Evolutionary conservation across 2,797 vertebrate species (phyloP).

Genomic region (Propithecus deckenii): DNA sequence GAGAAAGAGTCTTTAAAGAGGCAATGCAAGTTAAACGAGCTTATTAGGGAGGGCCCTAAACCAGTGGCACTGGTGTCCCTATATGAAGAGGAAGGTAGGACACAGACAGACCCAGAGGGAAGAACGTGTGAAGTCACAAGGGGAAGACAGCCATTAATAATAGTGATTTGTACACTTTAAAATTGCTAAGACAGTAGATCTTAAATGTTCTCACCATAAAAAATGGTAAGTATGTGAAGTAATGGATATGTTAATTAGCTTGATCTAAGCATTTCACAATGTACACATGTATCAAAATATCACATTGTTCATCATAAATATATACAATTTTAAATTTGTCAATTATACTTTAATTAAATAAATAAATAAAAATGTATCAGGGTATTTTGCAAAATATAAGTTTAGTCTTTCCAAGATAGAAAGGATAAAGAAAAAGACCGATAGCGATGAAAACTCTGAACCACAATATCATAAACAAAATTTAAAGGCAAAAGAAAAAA

Average conservation of each 20-base stretch:
- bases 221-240: not conserved
- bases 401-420: not conserved
- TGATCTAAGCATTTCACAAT: not conserved
- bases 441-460: not conserved
- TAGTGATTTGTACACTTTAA: not conserved
- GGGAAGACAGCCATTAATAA: not conserved
- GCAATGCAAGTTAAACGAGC: not conserved
- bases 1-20: not conserved
- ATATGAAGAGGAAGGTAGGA: not conserved
- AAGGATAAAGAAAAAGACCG: not conserved
- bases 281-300: not conserved
- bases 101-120: not conserved
- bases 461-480: not conserved
- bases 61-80: not conserved
- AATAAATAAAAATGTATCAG: not conserved
- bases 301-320: not conserved
- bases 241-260: not conserved
- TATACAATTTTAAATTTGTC: not conserved
- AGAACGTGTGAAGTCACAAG: not conserved
- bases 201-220: not conserved
- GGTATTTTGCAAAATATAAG: not conserved
- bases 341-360: not conserved
- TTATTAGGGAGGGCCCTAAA: not conserved
- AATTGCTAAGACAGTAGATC: not conserved
- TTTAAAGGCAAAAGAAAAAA: slow-evolving; percentile 12